phyloP scores from a whole-genome alignment of 1,140 invertebrate species.

The Drosophila micromelanica region DNA sequence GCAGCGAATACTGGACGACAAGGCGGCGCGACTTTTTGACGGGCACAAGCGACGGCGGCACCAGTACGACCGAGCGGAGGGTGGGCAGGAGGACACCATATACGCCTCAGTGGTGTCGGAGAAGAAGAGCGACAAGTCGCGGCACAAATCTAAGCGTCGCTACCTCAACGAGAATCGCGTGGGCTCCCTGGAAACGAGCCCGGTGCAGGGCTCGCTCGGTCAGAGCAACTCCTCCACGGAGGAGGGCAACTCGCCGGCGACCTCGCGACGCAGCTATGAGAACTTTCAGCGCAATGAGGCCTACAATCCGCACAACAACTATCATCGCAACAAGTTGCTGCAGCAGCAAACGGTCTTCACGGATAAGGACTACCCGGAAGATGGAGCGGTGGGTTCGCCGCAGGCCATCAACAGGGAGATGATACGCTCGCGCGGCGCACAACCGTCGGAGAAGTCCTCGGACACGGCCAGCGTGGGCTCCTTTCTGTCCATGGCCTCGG shows the following conservation, averaged over 20 bases:
- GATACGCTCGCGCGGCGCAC: constrained; percentile 52
- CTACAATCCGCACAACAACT: constrained; percentile 81
- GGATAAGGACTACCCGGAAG: constrained; percentile 41
- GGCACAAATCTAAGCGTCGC: constrained; percentile 70
- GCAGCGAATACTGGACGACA: constrained; percentile 79
- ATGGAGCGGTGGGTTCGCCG: constrained; percentile 36
- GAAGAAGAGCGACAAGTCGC: constrained; percentile 70
- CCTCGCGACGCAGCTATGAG: constrained; percentile 58
- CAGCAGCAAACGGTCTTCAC: constrained; percentile 64
- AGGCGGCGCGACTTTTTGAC: constrained; percentile 72
- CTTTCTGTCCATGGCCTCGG: constrained; percentile 91
- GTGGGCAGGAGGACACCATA: constrained; percentile 69
- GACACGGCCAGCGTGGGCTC: constrained; percentile 83
- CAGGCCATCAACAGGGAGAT: constrained; percentile 82
- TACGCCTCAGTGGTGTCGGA: constrained; percentile 79
- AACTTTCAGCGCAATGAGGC: constrained; percentile 78
- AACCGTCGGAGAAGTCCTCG: constrained; percentile 66
- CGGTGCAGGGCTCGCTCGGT: constrained; percentile 53
- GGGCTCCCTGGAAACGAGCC: constrained; percentile 79
- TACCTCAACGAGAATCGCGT: constrained; percentile 82
- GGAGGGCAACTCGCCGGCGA: constrained; percentile 58
- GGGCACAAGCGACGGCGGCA: constrained; percentile 67
- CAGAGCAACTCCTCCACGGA: constrained; percentile 67
- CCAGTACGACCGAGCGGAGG: constrained; percentile 75
- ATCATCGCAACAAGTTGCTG: constrained; percentile 81